Base-by-base conservation (phyloP, 2,888 invertebrate species). In the Trichopria drosophilae region DNA sequence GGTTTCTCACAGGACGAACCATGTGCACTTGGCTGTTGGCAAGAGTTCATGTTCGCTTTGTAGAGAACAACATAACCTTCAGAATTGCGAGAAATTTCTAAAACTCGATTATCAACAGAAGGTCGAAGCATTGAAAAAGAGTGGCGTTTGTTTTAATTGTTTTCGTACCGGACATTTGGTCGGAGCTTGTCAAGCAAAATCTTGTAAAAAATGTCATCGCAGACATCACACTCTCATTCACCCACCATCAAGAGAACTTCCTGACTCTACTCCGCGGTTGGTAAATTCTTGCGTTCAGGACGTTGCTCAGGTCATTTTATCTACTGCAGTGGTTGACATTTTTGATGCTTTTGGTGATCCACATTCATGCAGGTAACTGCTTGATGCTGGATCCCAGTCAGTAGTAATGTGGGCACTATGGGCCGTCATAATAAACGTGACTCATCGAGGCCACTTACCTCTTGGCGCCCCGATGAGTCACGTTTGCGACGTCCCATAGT, bases 171-270 rank as follows among this genome's bases (percentile, higher is more conserved):
- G 26, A 6, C 47, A 40, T 40, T 13, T 31, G 16, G 32, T 26
- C 3, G 22, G 13, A 5, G 6, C 40, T 15, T 47, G 47, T 29
- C 20, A 34, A 19, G 24, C 34, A 22, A 12, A 10, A 9, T 7
- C 18, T 20, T 51, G 51, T 10, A 26, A 19, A 23, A 28, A 29
- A 34, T 51, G 51, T 23, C n/a, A 47, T n/a, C 13, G 36, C 13
- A n/a, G 9, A 16, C 51, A 46, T 34, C 35, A 46, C 9, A 41
- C 36, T 2, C 5, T 18, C 1, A 19, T 47, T 6, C 41, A 46
- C 19, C 41, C 45, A n/a, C 28, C 13, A 13, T 7, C n/a, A 31
- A 12, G 6, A 5, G 6, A 31, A 31, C 15, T 15, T 9, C 12
- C 10, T 15, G 5, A n/a, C n/a, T n/a, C n/a, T n/a, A n/a, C n/a